These are phyloP conservation scores for Platichthys stellatus DNA, from an alignment of 2,113 vertebrate genomes.

Conservation along the genomic window DNA sequence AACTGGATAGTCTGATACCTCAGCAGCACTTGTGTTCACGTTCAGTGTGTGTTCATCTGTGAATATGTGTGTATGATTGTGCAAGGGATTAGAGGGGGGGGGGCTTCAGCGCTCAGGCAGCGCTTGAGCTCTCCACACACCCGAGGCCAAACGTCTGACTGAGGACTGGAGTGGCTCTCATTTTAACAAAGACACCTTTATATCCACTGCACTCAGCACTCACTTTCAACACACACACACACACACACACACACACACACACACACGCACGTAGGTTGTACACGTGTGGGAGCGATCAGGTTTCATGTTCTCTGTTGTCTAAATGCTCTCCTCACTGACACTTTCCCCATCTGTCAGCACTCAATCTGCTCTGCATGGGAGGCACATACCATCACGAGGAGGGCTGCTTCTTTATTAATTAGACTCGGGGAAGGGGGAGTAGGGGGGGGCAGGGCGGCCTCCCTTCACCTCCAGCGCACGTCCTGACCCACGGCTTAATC, in stretches of 20 bases:
- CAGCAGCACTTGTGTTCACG: conserved; percentile 26
- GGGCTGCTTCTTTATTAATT: conserved; percentile 70
- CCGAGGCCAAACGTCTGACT: conserved; percentile 74
- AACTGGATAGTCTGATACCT: conserved; percentile 32
- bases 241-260: conserved; percentile 14
- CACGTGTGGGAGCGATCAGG: conserved; percentile 58
- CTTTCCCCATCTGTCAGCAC: conserved; percentile 76
- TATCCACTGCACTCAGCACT: conserved; percentile 72
- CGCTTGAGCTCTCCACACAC: conserved; percentile 60
- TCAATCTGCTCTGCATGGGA: conserved; percentile 60
- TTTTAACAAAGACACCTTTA: conserved; percentile 82
- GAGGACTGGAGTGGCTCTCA: conserved; percentile 76
- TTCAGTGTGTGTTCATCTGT: neutral
- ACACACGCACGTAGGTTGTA: conserved; percentile 17
- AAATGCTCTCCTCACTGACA: conserved; percentile 71
- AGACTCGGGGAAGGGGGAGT: conserved; percentile 27
- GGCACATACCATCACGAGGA: conserved; percentile 50
- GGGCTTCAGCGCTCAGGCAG: conserved; percentile 50
- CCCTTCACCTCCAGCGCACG: conserved; percentile 58
- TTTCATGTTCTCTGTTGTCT: conserved; percentile 79
- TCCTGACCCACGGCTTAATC: conserved; percentile 64
- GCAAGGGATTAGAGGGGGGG: conserved; percentile 29
- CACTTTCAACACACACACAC: conserved; percentile 47
- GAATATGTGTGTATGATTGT: conserved; percentile 16
- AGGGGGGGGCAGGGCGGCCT: conserved; percentile 30